Evolutionary conservation across 37 sponge, comb jelly and placozoan species (phyloP), one percentile per base, ranked within the genome.

Genomic region (Beroe ovata): DNA sequence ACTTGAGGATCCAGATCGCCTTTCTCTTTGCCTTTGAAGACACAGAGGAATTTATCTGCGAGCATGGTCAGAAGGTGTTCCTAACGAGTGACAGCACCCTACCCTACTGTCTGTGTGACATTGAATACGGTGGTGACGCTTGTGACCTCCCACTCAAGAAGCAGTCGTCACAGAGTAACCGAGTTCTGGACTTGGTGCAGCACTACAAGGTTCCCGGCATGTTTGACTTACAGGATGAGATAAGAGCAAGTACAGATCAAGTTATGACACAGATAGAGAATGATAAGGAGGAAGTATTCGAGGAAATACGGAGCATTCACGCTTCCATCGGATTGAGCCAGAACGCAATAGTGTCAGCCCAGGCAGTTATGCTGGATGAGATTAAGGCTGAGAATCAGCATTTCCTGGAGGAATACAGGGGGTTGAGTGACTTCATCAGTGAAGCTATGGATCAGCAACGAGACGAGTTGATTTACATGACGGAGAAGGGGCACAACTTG

Each of bases 221-320:
- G 63, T 62, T 62, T 62, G 63, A 62, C 21, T n/a, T 62, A 3
- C 8, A 20, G 63, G 63, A 62, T 8, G 63, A 62, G 4, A 62
- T 62, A 28, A 62, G 20, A 23, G 29, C 3, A 62, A 25, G 63
- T 28, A 62, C 63, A 28, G 21, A 62, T 6, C 28, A 21, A 16
- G 20, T 62, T 16, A 47, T 47, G 29, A 25, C 8, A 6, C 28
- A 25, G 63, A 62, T 62, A 23, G 21, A 62, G 29, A 62, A 16
- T 25, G 29, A 25, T 25, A 62, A 58, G 18, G 16, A 19, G 59
- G 59, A 58, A 18, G 18, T 58, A 58, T 58, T 58, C 18, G 11
- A 11, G 11, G 59, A 58, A 58, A 58, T 58, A 58, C 11, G 18
- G 59, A 58, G n/a, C n/a, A n/a, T n/a, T n/a, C n/a, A n/a, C n/a